Evolutionary conservation across 30 jellyfish, hydroid and myxozoan genomes (phyloP), one percentile per base, ranked within the genome.

Genomic region (Pseudorhiza aurosa): DNA sequence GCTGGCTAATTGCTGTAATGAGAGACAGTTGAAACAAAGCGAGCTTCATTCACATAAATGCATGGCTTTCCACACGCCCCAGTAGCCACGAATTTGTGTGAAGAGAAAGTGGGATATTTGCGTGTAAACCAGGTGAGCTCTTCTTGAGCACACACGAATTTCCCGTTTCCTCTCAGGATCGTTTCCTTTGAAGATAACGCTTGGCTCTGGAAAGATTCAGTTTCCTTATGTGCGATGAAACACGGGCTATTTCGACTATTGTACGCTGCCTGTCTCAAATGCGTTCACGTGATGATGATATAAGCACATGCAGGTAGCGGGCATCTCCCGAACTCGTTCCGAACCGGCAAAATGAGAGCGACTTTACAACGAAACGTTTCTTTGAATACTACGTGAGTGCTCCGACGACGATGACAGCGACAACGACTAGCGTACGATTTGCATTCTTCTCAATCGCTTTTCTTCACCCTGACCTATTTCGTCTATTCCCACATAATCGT

Each of bases 401-500:
- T n/a, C n/a, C n/a, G n/a, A n/a, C n/a, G n/a, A n/a, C n/a, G n/a
- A n/a, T n/a, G n/a, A n/a, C n/a, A n/a, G n/a, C n/a, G n/a, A n/a
- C 67, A 53, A 0, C 67, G n/a, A 53, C 24, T 15, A 10, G 35
- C 67, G 12, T 47, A 47, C 62, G n/a, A 47, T 47, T 15, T 47
- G 37, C 4, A 53, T 53, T 53, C 67, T 53, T 17, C 24, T 53
- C 67, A 18, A 53, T 53, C 22, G 24, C 33, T 21, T 22, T 22
- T 17, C 37, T 53, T 18, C 37, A 53, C 27, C 18, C 42, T 70
- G 58, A 70, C 83, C 83, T 70, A 53, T 53, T 70, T 70, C 49
- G 57, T 53, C 83, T 70, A 43, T 70, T 35, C 70, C 69, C 83
- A 22, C 71, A 45, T 70, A 70, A 70, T 70, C 83, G 58, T 53